phyloP scores from a whole-genome alignment of 1,140 invertebrate genomes.

The Drosophila guanche region DNA sequence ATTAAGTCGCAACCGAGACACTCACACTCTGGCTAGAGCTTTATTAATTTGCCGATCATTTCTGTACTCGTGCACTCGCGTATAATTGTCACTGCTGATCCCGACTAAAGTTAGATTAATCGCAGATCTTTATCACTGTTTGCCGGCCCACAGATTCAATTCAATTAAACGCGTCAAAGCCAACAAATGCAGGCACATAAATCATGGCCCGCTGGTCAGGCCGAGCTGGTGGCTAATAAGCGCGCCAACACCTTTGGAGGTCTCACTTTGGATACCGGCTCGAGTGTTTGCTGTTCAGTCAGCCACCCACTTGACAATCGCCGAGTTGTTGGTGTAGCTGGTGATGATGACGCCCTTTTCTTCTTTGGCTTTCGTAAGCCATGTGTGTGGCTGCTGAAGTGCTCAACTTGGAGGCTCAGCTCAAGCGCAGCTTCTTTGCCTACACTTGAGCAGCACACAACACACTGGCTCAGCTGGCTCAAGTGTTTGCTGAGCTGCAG shows the following conservation, averaged over 20 bases:
- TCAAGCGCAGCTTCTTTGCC: slow-evolving; percentile 70
- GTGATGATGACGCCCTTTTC: slow-evolving; percentile 64
- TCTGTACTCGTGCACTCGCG: slow-evolving; percentile 11
- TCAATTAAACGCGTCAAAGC: slow-evolving; percentile 58
- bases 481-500: slow-evolving; percentile 67
- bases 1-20: slow-evolving; percentile 48
- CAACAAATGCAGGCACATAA: slow-evolving; percentile 56
- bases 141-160: slow-evolving; percentile 23
- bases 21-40: slow-evolving; percentile 54
- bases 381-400: slow-evolving; percentile 52
- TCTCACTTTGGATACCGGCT: slow-evolving; percentile 53
- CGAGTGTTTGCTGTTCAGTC: slow-evolving; percentile 72
- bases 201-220: slow-evolving; percentile 25
- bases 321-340: slow-evolving; percentile 18
- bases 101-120: slow-evolving; percentile 60
- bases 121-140: slow-evolving; percentile 61
- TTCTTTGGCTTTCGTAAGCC: slow-evolving; percentile 65
- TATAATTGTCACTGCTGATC: slow-evolving; percentile 41
- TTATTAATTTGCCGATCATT: slow-evolving; percentile 74
- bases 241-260: slow-evolving; percentile 72
- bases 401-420: slow-evolving; percentile 25
- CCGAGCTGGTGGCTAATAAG: slow-evolving; percentile 64
- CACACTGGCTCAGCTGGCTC: slow-evolving; percentile 10
- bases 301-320: slow-evolving; percentile 68
- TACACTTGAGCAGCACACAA: slow-evolving; percentile 43